Conservation (phyloP, 2,797 vertebrate genomes). For the Macropodus opercularis region DNA sequence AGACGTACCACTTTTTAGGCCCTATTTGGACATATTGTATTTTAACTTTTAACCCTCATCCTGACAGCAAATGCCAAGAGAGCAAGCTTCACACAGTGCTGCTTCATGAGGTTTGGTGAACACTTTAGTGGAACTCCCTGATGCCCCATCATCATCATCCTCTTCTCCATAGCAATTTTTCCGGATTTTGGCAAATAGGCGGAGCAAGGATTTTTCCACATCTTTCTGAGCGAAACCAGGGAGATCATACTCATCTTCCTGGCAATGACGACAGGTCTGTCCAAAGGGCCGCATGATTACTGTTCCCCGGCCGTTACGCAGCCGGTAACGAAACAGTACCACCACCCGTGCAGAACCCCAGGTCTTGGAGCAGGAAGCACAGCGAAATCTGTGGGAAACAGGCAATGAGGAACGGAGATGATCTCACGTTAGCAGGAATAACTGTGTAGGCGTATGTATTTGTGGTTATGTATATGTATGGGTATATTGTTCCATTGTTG, state of each 20-base stretch:
- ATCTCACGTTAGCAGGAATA: not conserved
- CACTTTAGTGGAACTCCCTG: slow-evolving; percentile 1
- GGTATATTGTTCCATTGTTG: not conserved
- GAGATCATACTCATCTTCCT: not conserved
- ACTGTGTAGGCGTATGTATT: too few species aligned
- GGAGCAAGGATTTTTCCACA: slow-evolving; percentile 32
- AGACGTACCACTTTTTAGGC: too few species aligned
- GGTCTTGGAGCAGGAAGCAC: slow-evolving; percentile 43
- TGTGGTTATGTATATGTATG: too few species aligned
- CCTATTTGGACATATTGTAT: too few species aligned
- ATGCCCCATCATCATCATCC: fast-evolving
- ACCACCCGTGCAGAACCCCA: slow-evolving; percentile 68
- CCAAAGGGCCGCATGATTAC: slow-evolving; percentile 71
- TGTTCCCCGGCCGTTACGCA: slow-evolving; percentile 40
- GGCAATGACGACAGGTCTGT: slow-evolving; percentile 63
- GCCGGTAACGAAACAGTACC: slow-evolving; percentile 71
- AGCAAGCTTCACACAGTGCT: slow-evolving; percentile 61
- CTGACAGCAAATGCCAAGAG: slow-evolving; percentile 50
- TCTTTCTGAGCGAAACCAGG: slow-evolving; percentile 47
- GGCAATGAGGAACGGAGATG: not conserved
- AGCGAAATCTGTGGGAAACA: slow-evolving; percentile 56
- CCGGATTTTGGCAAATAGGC: slow-evolving; percentile 63
- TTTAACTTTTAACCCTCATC: slow-evolving; percentile 3
- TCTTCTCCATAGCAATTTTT: slow-evolving; percentile 70
- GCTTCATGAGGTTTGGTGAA: slow-evolving; percentile 63